These are phyloP conservation scores for Drosophila fuyamai DNA, from an alignment of 1,140 invertebrate species.

Conservation along the genomic window DNA sequence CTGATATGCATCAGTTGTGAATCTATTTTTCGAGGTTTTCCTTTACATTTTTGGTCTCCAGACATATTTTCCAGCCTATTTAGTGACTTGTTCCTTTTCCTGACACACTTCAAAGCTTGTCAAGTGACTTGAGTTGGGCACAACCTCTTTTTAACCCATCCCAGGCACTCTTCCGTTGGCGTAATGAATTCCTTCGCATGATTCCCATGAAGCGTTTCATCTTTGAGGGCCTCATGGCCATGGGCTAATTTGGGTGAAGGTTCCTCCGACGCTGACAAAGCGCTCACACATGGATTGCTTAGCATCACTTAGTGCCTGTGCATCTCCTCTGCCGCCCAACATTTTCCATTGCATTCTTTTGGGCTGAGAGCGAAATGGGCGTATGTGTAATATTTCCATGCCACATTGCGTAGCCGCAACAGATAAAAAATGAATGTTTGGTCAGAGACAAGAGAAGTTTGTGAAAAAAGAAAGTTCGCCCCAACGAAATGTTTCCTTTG, in stretches of 20 bases:
- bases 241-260: slow-evolving; percentile 55
- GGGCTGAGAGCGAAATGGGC: slow-evolving; percentile 34
- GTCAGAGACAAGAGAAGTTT: slow-evolving; percentile 33
- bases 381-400: slow-evolving; percentile 51
- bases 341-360: slow-evolving; percentile 40
- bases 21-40: neutral
- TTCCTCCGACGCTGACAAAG: slow-evolving; percentile 33
- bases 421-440: slow-evolving; percentile 33
- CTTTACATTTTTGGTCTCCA: neutral
- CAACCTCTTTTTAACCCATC: slow-evolving; percentile 9
- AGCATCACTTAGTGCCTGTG: slow-evolving; percentile 22
- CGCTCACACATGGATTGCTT: slow-evolving; percentile 38
- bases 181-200: slow-evolving; percentile 51
- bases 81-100: slow-evolving; percentile 10
- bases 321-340: neutral
- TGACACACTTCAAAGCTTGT: slow-evolving; percentile 35
- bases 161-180: neutral
- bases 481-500: slow-evolving; percentile 24
- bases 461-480: neutral
- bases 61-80: slow-evolving; percentile 9
- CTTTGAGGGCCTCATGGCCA: slow-evolving; percentile 44
- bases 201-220: slow-evolving; percentile 46
- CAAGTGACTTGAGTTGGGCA: slow-evolving; percentile 41
- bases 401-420: slow-evolving; percentile 40
- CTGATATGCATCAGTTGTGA: neutral